Evolutionary conservation across 2,113 vertebrate species (phyloP), one percentile per base, ranked within the genome.

Genomic region (Cavia aperea): DNA sequence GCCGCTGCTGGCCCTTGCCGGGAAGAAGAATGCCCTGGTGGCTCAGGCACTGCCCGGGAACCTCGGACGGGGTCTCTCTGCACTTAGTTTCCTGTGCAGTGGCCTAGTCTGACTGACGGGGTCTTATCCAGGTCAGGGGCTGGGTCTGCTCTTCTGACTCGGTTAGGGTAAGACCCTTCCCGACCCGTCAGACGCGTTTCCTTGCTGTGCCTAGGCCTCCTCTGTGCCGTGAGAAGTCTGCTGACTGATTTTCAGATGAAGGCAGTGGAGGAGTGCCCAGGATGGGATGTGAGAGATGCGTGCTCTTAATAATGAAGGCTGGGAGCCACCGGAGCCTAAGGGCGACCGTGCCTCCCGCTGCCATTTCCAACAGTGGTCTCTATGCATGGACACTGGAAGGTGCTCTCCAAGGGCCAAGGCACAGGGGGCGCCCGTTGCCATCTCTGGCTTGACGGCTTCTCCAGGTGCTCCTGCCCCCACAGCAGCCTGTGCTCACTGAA

Each of bases 21-120:
- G n/a, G 90, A 90, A 97, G 93, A 93, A 95, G 90, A 95, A 93
- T 75, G 96, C 95, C 94, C 94, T 89, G 93, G 81, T 95, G 94
- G 89, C 92, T 86, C 93, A 92, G 92, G 77, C 95, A 97, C 96
- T 93, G 93, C 92, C 86, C 89, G 14, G 91, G 96, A 82, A 46
- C 72, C 26, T 65, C 90, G 89, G 96, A 95, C 91, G 96, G 93
- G 91, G 86, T 95, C 92, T 97, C 89, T 93, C 90, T 89, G 68
- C 56, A 93, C 92, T 65, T 93, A 91, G 33, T 70, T 92, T 77
- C 24, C 86, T 70, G 43, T 83, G 81, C 79, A 96, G 93, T 24
- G 5, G 18, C 46, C 79, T 73, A 33, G 15, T 60, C 68, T 81
- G 84, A 83, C 92, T 81, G 84, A 83, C 92, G 56, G 95, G 95